Evolutionary conservation across 2,113 vertebrate species (phyloP).

Genomic region (Falcunculus frontatus): DNA sequence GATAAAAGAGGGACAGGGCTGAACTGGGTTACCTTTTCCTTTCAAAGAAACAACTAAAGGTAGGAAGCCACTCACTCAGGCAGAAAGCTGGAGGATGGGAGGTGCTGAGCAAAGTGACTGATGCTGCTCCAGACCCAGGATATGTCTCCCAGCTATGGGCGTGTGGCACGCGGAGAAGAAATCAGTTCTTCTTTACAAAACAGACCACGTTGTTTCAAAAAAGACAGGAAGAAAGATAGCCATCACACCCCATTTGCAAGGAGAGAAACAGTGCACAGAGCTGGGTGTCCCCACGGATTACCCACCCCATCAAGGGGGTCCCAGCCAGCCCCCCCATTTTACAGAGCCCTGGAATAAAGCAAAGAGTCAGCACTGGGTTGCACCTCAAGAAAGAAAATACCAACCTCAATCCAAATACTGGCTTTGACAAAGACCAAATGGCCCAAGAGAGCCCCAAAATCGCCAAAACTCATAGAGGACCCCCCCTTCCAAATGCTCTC

Average conservation of each 20-base stretch:
- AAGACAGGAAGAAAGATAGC: background rate
- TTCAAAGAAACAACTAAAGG: background rate
- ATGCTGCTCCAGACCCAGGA: background rate
- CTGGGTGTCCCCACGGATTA: background rate
- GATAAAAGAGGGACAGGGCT: background rate
- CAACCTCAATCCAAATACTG: background rate
- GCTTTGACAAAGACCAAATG: background rate
- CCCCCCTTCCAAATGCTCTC: background rate
- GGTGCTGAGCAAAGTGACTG: background rate
- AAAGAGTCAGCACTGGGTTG: background rate
- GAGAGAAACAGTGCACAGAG: background rate
- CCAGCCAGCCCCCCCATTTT: background rate
- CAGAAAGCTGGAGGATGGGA: background rate
- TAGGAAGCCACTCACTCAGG: background rate
- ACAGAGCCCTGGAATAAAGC: background rate
- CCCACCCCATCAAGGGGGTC: accelerated
- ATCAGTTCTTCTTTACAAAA: background rate
- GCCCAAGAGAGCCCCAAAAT: background rate
- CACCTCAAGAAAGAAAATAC: background rate
- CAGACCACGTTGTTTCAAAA: background rate
- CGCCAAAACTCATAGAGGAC: background rate
- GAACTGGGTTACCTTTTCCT: background rate
- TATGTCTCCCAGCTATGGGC: accelerated
- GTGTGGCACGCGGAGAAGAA: background rate
- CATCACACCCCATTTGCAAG: background rate